Percentiles rank a stretch among this genome's conserved stretches.
Conservation (phyloP, 2,113 vertebrate species). For the Neotragus pygmaeus region DNA sequence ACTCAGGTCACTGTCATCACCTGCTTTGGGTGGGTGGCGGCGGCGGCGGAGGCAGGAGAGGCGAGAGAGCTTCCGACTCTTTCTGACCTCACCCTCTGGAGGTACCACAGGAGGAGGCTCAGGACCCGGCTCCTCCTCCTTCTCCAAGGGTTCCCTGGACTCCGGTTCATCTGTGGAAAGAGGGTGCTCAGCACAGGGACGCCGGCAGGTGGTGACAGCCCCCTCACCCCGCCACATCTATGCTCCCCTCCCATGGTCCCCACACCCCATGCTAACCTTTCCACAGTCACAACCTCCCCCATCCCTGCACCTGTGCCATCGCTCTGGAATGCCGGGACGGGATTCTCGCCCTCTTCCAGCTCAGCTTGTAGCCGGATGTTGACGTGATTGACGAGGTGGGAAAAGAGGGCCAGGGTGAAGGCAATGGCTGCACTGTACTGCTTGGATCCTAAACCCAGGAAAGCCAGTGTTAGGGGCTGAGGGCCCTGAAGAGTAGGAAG, state of each 20-base stretch:
- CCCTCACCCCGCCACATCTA: background rate
- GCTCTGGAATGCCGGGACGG: conserved; percentile 87
- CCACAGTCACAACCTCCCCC: background rate
- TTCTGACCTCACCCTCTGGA: conserved; percentile 72
- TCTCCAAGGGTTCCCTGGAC: conserved; percentile 78
- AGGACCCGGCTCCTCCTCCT: conserved; percentile 67
- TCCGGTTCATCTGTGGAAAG: conserved; percentile 87
- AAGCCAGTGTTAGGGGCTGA: background rate
- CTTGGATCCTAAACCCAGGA: conserved; percentile 87
- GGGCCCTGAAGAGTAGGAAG: background rate
- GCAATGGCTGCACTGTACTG: conserved; percentile 98
- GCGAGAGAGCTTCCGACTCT: conserved; percentile 89
- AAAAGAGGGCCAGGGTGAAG: conserved; percentile 96
- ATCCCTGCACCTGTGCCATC: conserved; percentile 80
- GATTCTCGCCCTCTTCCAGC: conserved; percentile 92
- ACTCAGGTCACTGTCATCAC: conserved; percentile 95
- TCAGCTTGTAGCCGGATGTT: conserved; percentile 97
- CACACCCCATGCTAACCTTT: background rate
- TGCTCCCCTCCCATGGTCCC: rapidly evolving
- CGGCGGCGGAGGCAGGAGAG: conserved; percentile 89
- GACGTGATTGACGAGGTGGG: conserved; percentile 97
- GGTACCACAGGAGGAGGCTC: conserved; percentile 52
- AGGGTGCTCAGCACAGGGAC: background rate
- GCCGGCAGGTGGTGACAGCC: background rate
- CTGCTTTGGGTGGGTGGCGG: conserved; percentile 86